Evolutionary conservation across 2,888 invertebrate genomes (phyloP).

Genomic region (Conchocele bisecta): DNA sequence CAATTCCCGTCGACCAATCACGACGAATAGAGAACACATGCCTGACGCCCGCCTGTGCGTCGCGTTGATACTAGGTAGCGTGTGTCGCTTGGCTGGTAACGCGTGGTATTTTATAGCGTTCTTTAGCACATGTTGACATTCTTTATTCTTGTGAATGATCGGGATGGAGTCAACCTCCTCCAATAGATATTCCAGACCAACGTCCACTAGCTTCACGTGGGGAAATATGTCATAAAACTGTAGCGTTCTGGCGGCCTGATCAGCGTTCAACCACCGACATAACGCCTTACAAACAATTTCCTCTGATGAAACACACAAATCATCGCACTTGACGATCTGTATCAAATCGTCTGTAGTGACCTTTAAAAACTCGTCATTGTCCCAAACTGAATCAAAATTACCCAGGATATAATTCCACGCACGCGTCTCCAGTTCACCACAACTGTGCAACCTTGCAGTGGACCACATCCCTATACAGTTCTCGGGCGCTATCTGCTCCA

Average conservation of each 20-base stretch:
- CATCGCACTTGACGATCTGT: constrained; percentile 45
- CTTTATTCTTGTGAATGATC: constrained; percentile 33
- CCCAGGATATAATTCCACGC: constrained; percentile 38
- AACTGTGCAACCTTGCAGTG: constrained; percentile 31
- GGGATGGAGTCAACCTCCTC: constrained; percentile 52
- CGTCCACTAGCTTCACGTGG: constrained; percentile 43
- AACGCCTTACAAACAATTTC: constrained; percentile 52
- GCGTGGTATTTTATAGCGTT: constrained; percentile 59
- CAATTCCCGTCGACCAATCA: constrained; percentile 46
- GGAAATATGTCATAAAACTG: constrained; percentile 36
- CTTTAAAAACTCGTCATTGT: constrained; percentile 45
- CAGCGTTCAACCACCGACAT: constrained; percentile 45
- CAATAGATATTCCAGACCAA: constrained; percentile 54
- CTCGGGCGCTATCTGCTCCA: constrained; percentile 45
- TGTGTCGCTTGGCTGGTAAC: constrained; percentile 54
- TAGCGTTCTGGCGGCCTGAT: constrained; percentile 28
- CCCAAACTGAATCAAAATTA: constrained; percentile 46
- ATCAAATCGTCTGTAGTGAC: constrained; percentile 56
- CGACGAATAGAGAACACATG: constrained; percentile 30
- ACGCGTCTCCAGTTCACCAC: constrained; percentile 25
- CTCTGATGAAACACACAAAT: constrained; percentile 41
- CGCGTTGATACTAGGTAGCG: constrained; percentile 17
- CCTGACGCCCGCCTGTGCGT: constrained; percentile 26
- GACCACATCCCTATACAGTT: constrained; percentile 60
- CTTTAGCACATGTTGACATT: constrained; percentile 43